Conservation (phyloP, 2,113 vertebrate genomes). For the Syrrhaptes paradoxus region DNA sequence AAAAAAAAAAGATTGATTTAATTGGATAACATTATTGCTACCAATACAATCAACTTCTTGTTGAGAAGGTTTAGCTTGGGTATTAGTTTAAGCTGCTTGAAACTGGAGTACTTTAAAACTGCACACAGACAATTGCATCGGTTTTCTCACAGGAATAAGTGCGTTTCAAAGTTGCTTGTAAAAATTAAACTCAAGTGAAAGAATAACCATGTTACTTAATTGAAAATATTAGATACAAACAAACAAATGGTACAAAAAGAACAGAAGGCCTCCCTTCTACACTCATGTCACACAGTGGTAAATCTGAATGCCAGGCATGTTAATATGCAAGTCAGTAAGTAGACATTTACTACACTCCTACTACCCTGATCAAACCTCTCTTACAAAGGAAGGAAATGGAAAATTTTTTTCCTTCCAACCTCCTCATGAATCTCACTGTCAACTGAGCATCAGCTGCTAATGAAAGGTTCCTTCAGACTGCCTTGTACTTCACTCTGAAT, state of each 20-base stretch:
- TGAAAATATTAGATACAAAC: neutral
- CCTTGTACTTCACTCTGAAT: conserved; percentile 39
- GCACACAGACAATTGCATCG: neutral
- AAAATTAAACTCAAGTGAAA: neutral
- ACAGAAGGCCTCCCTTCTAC: neutral
- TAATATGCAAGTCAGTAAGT: neutral
- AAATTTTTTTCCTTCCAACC: neutral
- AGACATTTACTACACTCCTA: neutral
- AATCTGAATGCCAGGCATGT: neutral
- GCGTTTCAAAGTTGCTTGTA: neutral
- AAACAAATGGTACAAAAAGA: neutral
- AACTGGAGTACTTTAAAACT: neutral
- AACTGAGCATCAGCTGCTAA: conserved; percentile 10
- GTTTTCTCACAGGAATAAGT: neutral
- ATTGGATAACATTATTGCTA: neutral
- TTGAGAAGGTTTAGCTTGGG: neutral
- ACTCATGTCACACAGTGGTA: neutral
- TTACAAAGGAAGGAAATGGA: neutral
- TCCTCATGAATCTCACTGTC: neutral
- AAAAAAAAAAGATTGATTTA: neutral
- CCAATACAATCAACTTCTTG: neutral
- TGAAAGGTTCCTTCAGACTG: conserved; percentile 52
- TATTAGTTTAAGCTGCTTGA: neutral
- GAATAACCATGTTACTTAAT: neutral
- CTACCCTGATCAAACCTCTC: neutral